Evolutionary conservation across 2,113 vertebrate species (phyloP).

Genomic region (Natator depressus): DNA sequence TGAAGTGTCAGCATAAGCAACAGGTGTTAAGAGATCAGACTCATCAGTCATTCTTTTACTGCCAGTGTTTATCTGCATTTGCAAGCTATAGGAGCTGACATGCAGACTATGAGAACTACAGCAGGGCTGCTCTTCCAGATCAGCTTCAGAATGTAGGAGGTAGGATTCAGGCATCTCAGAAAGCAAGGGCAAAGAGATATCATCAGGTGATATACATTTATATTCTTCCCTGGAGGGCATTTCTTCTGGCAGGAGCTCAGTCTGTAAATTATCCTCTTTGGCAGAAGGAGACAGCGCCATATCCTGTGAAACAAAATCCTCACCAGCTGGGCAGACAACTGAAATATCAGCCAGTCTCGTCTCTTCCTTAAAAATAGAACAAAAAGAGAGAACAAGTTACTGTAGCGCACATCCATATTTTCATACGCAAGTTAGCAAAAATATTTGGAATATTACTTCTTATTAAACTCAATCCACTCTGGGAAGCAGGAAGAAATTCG

Average conservation of each 20-base stretch:
- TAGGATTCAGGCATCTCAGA: conserved; percentile 90
- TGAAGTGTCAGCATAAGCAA: conserved; percentile 65
- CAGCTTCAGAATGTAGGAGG: conserved; percentile 82
- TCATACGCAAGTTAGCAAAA: background rate
- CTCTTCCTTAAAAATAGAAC: conserved; percentile 56
- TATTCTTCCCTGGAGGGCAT: conserved; percentile 86
- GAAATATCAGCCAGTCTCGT: conserved; percentile 33
- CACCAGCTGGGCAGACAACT: conserved; percentile 55
- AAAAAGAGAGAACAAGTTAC: background rate
- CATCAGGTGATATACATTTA: conserved; percentile 90
- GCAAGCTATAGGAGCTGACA: conserved; percentile 71
- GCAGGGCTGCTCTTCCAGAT: conserved; percentile 82
- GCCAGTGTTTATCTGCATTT: conserved; percentile 69
- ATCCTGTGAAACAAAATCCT: conserved; percentile 69
- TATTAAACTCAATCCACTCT: background rate
- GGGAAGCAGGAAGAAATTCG: background rate
- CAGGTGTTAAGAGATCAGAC: conserved; percentile 65
- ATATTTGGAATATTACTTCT: background rate
- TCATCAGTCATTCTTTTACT: conserved; percentile 40
- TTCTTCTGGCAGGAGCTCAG: conserved; percentile 80
- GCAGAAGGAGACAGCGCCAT: conserved; percentile 43
- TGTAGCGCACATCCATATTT: background rate
- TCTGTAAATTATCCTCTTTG: conserved; percentile 71
- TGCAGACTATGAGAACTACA: conserved; percentile 78
- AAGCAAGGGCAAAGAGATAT: conserved; percentile 92